Percentiles rank a stretch among this genome's conserved stretches.
Conservation (phyloP, 2,113 vertebrate genomes). For the Muscicapa adusta region DNA sequence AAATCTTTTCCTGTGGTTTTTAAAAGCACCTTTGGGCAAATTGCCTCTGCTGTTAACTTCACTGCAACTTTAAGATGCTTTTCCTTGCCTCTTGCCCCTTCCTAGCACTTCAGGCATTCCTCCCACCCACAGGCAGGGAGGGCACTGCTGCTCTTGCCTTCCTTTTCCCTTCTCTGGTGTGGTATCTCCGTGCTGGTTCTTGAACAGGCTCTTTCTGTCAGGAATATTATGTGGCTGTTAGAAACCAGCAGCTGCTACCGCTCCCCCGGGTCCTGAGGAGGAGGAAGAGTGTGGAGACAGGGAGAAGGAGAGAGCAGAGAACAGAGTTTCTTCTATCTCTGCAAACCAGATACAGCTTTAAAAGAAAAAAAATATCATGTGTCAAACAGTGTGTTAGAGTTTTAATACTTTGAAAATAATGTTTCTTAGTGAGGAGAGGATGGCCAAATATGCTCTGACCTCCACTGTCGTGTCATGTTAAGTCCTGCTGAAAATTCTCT, state of each 20-base stretch:
- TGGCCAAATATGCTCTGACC: neutral
- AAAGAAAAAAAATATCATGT: neutral
- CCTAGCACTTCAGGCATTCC: neutral
- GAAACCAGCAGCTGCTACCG: neutral
- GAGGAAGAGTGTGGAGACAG: slow-evolving; percentile 4
- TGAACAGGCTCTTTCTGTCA: slow-evolving; percentile 8
- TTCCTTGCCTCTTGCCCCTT: neutral
- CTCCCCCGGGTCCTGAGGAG: neutral
- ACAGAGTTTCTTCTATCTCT: neutral
- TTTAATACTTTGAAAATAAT: neutral
- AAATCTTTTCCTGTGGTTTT: slow-evolving; percentile 68
- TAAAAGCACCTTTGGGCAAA: slow-evolving; percentile 64
- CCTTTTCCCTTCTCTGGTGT: neutral
- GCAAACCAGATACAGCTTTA: neutral
- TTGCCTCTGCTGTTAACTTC: slow-evolving; percentile 49
- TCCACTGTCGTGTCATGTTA: neutral
- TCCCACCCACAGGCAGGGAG: neutral
- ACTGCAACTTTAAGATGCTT: slow-evolving; percentile 37
- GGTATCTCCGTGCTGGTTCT: neutral
- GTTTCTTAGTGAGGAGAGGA: neutral
- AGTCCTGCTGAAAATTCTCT: neutral
- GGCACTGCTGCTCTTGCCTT: neutral
- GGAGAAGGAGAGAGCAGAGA: neutral
- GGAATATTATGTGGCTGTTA: neutral
- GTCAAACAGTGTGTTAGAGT: neutral